Evolutionary conservation across 2,797 vertebrate species (phyloP), one percentile per base, ranked within the genome.

Genomic region (Oryzias dopingdopingensis): DNA sequence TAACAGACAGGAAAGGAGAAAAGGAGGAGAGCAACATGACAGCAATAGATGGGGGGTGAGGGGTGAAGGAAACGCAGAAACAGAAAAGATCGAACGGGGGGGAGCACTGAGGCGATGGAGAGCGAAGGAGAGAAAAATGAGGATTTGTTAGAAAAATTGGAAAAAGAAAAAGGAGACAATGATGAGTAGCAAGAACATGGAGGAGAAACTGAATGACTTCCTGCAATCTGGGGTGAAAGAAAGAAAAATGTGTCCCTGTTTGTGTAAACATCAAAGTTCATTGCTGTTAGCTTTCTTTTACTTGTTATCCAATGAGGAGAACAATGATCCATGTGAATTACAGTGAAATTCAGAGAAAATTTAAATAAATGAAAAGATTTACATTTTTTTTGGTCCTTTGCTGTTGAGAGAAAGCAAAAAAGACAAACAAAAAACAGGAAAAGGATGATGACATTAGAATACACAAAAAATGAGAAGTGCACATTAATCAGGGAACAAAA

Each of bases 81-180:
- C 14, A 24, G 22, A 49, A 49, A 52, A 40, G 50, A 65, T 54
- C 14, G 52, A 32, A 32, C 2, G 8, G 29, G 29, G 40, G 52
- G 53, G 17, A 5, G 46, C n/a, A 52, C 5, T 17, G 67, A 77
- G 54, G 63, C 10, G 2, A 29, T 2, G 6, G 55, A 80, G 75
- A 69, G 73, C 79, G 56, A 81, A 75, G 53, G 46, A 72, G 63
- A 52, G 15, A 2, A 12, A 32, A 15, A 61, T 43, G n/a, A 12
- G 62, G 71, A 32, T 66, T 84, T 65, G 68, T 66, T 59, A 65
- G 18, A 68, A 76, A 65, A 65, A 7, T 32, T 52, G 29, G 24
- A 62, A 46, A 51, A 62, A 10, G 24, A 23, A 14, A 44, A 47
- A 62, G 10, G 20, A 53, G 2, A 26, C 1, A 13, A 20, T 17